Conservation (phyloP, 1,140 invertebrate genomes). For the Polyergus mexicanus region DNA sequence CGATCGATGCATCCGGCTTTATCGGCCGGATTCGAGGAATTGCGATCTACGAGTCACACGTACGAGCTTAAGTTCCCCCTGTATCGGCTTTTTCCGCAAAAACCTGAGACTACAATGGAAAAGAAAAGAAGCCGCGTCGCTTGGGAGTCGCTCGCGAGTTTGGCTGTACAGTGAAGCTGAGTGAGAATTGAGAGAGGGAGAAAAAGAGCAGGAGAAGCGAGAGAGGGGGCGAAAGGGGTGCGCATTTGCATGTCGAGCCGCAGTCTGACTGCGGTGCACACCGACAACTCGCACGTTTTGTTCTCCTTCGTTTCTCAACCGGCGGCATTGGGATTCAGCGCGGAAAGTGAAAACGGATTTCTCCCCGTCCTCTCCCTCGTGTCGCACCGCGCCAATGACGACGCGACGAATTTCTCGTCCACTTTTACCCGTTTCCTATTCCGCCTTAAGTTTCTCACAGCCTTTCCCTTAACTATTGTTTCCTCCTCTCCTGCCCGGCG, state of each 20-base stretch:
- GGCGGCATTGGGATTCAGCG: slow-evolving; percentile 76
- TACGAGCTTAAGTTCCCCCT: slow-evolving; percentile 35
- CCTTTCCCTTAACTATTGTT: slow-evolving; percentile 56
- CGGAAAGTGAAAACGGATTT: slow-evolving; percentile 81
- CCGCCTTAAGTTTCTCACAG: slow-evolving; percentile 50
- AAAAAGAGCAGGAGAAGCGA: not conserved
- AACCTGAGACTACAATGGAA: slow-evolving; percentile 59
- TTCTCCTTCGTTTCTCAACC: slow-evolving; percentile 71
- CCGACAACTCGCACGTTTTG: slow-evolving; percentile 70
- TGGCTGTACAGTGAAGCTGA: not conserved
- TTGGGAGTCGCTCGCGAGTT: slow-evolving; percentile 51
- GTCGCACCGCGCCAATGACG: slow-evolving; percentile 44
- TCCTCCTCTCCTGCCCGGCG: slow-evolving; percentile 39
- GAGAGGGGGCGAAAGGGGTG: not conserved
- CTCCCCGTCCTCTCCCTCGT: slow-evolving; percentile 57
- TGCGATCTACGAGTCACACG: slow-evolving; percentile 36
- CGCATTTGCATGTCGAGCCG: slow-evolving; percentile 76
- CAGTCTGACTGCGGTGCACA: slow-evolving; percentile 71
- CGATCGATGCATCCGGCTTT: not conserved
- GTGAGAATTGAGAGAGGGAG: not conserved
- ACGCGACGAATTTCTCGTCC: slow-evolving; percentile 68
- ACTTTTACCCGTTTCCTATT: slow-evolving; percentile 44
- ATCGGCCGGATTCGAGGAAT: not conserved
- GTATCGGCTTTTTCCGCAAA: slow-evolving; percentile 56
- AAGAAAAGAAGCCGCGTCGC: slow-evolving; percentile 59